Evolutionary conservation across 2,888 invertebrate genomes (phyloP), one percentile per base, ranked within the genome.

Genomic region (Eupithecia subumbrata): DNA sequence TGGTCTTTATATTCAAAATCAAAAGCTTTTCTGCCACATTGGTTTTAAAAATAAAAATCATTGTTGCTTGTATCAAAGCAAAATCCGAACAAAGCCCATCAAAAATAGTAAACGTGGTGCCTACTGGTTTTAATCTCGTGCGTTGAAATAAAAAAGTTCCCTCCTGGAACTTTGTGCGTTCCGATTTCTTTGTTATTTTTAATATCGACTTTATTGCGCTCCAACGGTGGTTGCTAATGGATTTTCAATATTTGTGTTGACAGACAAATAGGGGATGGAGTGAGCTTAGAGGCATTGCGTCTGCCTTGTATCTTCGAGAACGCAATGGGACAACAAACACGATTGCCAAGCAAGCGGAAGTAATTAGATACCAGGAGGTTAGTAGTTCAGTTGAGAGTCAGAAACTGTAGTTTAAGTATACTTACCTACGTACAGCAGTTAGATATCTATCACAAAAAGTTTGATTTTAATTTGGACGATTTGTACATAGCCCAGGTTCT

Each of bases 201-300:
- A 91, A 91, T 91, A 91, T 89, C 89, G 89, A 89, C 90, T 90
- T 91, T 91, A 90, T 90, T 91, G 82, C 89, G 90, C 90, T 88
- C 85, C 83, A 88, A 84, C 85, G 88, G 89, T 87, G 89, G 89
- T 89, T 90, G 89, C 90, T 93, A 93, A 94, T 93, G 93, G 93
- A 93, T 92, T 94, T 91, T 91, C 92, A 93, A 93, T 93, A 93
- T 93, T 93, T 93, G 91, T 92, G 87, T 92, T 92, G 91, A 91
- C 92, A 90, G 89, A 90, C 90, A 93, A 92, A 92, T 90, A 92
- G 89, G 90, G 89, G 86, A 87, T 87, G 85, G 87, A 90, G 89
- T 88, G 90, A 89, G 88, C 88, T 89, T 87, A 82, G 82, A 87
- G 75, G 82, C 83, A 84, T 84, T 86, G 83, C 84, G 85, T 81